Base-by-base conservation (phyloP, 2,113 vertebrate species). In the Nematolebias whitei region DNA sequence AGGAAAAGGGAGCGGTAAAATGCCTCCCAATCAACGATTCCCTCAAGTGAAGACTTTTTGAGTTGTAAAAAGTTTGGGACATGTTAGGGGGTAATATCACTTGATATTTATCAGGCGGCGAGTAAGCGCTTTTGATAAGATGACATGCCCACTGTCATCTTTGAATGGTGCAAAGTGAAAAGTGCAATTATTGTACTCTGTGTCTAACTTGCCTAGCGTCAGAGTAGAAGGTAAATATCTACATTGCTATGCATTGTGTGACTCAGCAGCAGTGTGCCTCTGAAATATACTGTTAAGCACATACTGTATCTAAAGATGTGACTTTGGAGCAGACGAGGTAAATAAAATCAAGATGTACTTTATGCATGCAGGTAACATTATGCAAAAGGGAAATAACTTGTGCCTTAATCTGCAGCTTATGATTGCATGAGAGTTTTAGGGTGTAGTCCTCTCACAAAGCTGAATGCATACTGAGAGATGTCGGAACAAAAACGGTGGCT, bases 341-440 rank as follows among this genome's bases (percentile, higher is more conserved):
- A 69, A 49, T 80, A 63, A 71, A 56, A 63, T 43, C 16, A 45
- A 56, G 49, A 76, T 26, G 48, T 71, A 51, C 76, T 76, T 71
- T 56, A 87, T 79, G 78, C 82, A 87, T 80, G 84, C 52, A 63
- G 81, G 68, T 83, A 55, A 71, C 62, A 49, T 61, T 79, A 67
- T 81, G 68, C 65, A 69, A 85, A 90, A 88, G 78, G 84, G 80
- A 78, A 89, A 78, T 59, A 14, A 65, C 0, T 2, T 61, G 68
- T 78, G 74, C 82, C 76, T 87, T 86, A 82, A 81, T 85, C 73
- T 82, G 76, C 74, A 62, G 44, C 55, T n/a, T 26, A 65, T 64
- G 68, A 65, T 79, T 64, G 50, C 69, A 79, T 55, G 63, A 68
- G 65, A 20, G 56, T 60, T 65, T 78, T 22, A 63, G 65, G 68